Evolutionary conservation across 2,797 vertebrate species (phyloP).

Genomic region (Cercopithecus hamlyni): DNA sequence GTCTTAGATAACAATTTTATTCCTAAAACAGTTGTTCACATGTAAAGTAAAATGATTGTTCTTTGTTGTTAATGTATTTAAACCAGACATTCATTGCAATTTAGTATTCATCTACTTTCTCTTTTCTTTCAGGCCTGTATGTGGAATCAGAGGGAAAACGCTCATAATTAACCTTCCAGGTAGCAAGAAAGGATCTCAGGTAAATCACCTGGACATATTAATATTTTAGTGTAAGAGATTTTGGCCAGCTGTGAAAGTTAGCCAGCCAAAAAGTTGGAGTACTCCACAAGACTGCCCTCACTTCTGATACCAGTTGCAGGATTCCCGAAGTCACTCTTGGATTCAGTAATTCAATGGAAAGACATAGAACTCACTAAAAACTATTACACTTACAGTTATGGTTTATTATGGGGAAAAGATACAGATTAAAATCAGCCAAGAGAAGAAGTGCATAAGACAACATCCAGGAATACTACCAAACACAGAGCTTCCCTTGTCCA

Average conservation of each 20-base stretch:
- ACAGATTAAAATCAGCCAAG: conserved; percentile 23
- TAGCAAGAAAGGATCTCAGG: conserved; percentile 99
- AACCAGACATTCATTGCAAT: conserved; percentile 16
- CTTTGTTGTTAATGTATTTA: conserved; percentile 64
- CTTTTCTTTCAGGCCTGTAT: conserved; percentile 92
- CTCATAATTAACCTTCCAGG: conserved; percentile 99
- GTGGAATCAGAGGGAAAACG: conserved; percentile 98
- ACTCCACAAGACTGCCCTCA: neutral
- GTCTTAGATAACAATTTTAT: neutral
- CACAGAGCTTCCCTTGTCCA: neutral
- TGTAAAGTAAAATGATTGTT: conserved; percentile 23
- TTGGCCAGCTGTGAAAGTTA: neutral
- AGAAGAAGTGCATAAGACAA: neutral
- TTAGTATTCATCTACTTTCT: conserved; percentile 73
- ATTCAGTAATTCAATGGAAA: conserved; percentile 26
- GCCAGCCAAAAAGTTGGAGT: neutral
- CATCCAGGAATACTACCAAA: neutral
- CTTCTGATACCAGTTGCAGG: neutral
- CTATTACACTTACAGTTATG: neutral
- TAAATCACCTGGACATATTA: conserved; percentile 83
- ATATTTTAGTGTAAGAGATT: conserved; percentile 8
- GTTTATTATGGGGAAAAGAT: conserved; percentile 28
- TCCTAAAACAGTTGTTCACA: conserved; percentile 14
- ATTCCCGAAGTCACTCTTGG: neutral
- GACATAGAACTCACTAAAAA: conserved; percentile 12